Percentiles rank a stretch among this genome's conserved stretches.
Conservation (phyloP, 2,113 vertebrate genomes). For the Scopus umbretta region DNA sequence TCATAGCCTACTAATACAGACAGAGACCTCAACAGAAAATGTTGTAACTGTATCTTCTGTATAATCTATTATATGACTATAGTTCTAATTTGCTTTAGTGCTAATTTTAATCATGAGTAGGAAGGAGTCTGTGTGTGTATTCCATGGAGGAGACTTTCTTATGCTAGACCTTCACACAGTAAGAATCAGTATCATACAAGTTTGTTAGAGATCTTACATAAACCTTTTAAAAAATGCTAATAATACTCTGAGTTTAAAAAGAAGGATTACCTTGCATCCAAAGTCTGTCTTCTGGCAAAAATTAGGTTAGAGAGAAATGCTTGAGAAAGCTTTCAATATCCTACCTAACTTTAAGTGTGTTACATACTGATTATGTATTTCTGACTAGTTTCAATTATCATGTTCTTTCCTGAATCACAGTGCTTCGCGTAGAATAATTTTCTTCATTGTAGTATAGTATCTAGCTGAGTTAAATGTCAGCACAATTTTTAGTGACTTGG, state of each 20-base stretch:
- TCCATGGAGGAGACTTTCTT: neutral
- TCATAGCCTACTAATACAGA: neutral
- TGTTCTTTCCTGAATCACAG: neutral
- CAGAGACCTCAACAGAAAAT: neutral
- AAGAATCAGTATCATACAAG: neutral
- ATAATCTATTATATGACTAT: neutral
- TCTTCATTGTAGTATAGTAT: neutral
- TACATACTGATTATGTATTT: neutral
- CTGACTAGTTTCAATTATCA: neutral
- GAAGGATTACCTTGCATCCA: neutral
- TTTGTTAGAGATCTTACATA: neutral
- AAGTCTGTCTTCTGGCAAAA: neutral
- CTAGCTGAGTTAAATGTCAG: neutral
- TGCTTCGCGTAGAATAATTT: neutral
- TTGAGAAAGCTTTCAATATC: neutral
- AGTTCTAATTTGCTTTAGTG: neutral
- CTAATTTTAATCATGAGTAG: neutral
- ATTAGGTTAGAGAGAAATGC: neutral
- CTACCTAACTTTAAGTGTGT: neutral
- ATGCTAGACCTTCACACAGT: neutral
- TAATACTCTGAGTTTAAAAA: neutral
- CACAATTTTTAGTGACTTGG: neutral
- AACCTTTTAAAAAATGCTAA: neutral
- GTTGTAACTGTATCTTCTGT: neutral
- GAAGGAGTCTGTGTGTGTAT: neutral